Conservation (phyloP, 2,797 vertebrate species). For the Myioborus melanocephalus region DNA sequence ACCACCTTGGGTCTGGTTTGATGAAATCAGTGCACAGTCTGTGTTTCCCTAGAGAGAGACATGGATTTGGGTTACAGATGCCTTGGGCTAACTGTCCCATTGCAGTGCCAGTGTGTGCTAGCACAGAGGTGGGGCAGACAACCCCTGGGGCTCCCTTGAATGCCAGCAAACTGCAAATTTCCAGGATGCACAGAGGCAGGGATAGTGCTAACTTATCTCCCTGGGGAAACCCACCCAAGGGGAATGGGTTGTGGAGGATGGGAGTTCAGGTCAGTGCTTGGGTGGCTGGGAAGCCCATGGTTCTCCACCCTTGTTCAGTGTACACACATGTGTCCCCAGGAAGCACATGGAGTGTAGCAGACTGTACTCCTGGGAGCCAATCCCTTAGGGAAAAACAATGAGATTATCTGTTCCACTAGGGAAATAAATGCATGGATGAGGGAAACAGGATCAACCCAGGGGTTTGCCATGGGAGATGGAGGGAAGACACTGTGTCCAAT, state of each 20-base stretch:
- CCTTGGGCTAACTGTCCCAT: not conserved
- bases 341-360: not conserved
- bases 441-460: not conserved
- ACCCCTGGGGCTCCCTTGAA: not conserved
- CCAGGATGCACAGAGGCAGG: not conserved
- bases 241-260: not conserved
- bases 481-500: not conserved
- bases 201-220: not conserved
- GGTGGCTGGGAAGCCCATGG: not conserved
- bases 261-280: not conserved
- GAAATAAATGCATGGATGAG: not conserved
- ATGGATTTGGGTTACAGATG: not conserved
- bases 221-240: not conserved
- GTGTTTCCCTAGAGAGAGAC: not conserved
- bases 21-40: not conserved
- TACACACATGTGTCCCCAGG: accelerated
- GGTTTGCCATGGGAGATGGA: not conserved
- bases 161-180: not conserved
- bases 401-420: not conserved
- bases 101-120: not conserved
- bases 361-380: not conserved
- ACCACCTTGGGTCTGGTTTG: not conserved
- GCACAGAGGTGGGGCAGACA: not conserved
- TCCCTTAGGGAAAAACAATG: not conserved
- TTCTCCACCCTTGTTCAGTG: not conserved